These are phyloP conservation scores for Microtus pennsylvanicus DNA, from an alignment of 2,113 vertebrate species.

Conservation along the genomic window DNA sequence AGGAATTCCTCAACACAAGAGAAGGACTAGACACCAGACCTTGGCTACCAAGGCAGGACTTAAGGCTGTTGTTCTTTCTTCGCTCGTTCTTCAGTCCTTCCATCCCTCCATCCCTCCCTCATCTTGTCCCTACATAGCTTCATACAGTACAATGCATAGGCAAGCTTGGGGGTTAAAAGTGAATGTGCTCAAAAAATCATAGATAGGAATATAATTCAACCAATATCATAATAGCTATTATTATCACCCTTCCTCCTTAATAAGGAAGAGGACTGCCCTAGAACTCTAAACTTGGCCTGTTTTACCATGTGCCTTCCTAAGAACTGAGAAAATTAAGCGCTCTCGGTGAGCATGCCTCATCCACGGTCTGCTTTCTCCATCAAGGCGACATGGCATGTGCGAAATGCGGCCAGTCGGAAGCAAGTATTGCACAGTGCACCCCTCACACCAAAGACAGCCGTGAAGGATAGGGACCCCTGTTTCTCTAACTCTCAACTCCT, in stretches of 20 bases:
- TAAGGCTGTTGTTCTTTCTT: fast-evolving
- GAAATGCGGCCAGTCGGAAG: not conserved
- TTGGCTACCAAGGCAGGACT: not conserved
- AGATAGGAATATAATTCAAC: not conserved
- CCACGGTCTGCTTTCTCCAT: fast-evolving
- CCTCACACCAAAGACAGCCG: fast-evolving
- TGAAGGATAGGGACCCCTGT: too few species aligned
- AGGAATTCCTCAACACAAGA: not conserved
- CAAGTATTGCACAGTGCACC: fast-evolving
- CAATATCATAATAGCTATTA: fast-evolving
- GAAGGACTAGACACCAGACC: not conserved
- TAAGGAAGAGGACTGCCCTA: not conserved
- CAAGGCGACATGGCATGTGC: fast-evolving
- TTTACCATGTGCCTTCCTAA: not conserved
- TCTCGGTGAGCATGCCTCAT: not conserved
- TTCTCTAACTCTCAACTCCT: not conserved
- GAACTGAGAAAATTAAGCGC: not conserved
- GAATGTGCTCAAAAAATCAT: not conserved
- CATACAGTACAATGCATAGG: not conserved
- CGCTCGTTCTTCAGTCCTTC: too few species aligned
- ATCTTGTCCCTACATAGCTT: not conserved
- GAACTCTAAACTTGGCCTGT: not conserved
- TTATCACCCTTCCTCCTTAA: not conserved
- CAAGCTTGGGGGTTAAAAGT: not conserved
- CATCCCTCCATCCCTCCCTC: not conserved